Base-by-base conservation (phyloP, 2,888 invertebrate species). In the Chelonus formosanus region DNA sequence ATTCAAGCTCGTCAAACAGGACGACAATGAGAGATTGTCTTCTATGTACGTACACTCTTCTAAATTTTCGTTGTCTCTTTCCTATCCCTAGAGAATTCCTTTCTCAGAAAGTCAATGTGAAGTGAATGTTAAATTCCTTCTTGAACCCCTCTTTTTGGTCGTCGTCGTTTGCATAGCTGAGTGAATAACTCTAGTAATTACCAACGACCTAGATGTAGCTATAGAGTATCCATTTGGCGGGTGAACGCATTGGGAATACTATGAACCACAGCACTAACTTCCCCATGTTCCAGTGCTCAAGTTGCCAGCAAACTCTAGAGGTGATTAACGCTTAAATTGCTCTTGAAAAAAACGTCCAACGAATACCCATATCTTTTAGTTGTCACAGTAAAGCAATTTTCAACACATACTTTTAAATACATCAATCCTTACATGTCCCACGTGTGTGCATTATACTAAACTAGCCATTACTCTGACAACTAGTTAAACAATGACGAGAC, bases 111-210 rank as follows among this genome's bases (percentile, higher is more conserved):
- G 36, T 59, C 55, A 62, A 71, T 71, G 71, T 68, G 70, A 43
- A 66, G 65, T 56, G 69, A 75, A 78, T 78, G 74, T 76, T 73
- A 76, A 78, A 76, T 78, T 77, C 70, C 67, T 48, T n/a, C 48
- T 67, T 57, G 67, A 20, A 68, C 50, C 43, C 50, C 65, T 36
- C 59, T 65, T 55, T 61, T 34, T 32, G 58, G 52, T 55, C 32
- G 61, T 60, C 50, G 50, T 56, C 53, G 67, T 71, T 69, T 70
- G 71, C 76, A 75, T 75, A 73, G 72, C 73, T 73, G 68, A 74
- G 74, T 71, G 78, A 79, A 76, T 78, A 79, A 78, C 77, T 76
- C 74, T 68, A 67, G 76, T 76, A 78, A 78, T 78, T 76, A 76
- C 73, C 73, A 67, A 58, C 71, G 75, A 77, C 78, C 78, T 66